These are phyloP conservation scores for Onychostruthus taczanowskii DNA, from an alignment of 2,113 vertebrate genomes.

Conservation along the genomic window DNA sequence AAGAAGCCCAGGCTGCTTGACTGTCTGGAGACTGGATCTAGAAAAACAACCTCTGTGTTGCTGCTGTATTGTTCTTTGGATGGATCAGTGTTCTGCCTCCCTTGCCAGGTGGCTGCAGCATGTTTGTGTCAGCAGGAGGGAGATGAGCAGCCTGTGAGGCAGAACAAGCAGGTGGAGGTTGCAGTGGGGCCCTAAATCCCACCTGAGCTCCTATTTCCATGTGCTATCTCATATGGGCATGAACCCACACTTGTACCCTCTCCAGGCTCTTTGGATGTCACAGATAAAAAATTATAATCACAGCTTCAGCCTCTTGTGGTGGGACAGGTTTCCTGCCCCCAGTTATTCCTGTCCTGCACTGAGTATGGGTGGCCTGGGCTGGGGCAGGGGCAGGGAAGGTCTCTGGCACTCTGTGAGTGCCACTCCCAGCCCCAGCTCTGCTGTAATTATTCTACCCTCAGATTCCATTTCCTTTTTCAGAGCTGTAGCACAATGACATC, in stretches of 20 bases:
- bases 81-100: neutral
- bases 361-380: neutral
- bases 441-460: neutral
- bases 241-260: neutral
- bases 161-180: neutral
- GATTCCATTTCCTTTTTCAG: neutral
- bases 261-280: neutral
- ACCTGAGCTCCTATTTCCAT: neutral
- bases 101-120: neutral
- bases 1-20: neutral
- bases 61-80: neutral
- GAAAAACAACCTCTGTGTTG: neutral
- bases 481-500: neutral
- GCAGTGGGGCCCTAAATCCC: neutral
- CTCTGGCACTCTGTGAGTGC: neutral
- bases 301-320: neutral
- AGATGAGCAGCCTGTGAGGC: neutral
- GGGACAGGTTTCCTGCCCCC: neutral
- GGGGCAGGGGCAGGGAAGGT: neutral
- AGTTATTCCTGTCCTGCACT: neutral
- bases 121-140: neutral
- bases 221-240: neutral
- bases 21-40: neutral
- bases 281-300: neutral
- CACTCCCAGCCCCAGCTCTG: neutral